Evolutionary conservation across 2,797 vertebrate species (phyloP), one percentile per base, ranked within the genome.

Genomic region (Pangasius sanitwongsei): DNA sequence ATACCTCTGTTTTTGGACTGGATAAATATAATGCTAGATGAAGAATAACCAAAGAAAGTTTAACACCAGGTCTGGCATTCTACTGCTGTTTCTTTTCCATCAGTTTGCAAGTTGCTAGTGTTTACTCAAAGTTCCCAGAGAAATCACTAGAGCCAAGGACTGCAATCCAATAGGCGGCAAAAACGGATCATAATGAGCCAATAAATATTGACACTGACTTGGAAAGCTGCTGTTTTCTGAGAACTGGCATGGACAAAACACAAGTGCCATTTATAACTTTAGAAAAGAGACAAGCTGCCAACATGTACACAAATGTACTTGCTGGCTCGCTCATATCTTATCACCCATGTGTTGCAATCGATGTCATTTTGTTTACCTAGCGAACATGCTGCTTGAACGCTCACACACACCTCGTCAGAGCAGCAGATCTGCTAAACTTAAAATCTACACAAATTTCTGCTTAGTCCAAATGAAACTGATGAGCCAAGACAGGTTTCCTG

Each of bases 331-430:
- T 44, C 37, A 2, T 9, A 80, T 55, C 50, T 3, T n/a, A 31
- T 78, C 75, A 78, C 53, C 31, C 31, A 6, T 48, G 65, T 83
- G 65, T 34, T 87, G 87, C 25, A 15, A 75, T 48, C 67, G 3
- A 37, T 72, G 80, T 83, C 18, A 34, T 55, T 87, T 44, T 80
- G 63, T 87, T 81, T 81, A 87, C 75, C 23, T 37, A 9, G 23
- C 1, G 4, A 3, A 20, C 59, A 67, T n/a, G 4, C 78, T 82
- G 63, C 34, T 20, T 13, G 12, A 48, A 16, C 3, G 16, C 67
- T 48, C 65, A 25, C 25, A 8, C 44, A 41, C 28, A 72, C 53
- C 11, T 31, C 34, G 34, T 34, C 53, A 37, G 78, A 81, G 53
- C 6, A 5, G 31, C 8, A 20, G 53, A 57, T 37, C 18, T 59